Base-by-base conservation (phyloP, 2,888 invertebrate genomes). In the Cryptus armator region DNA sequence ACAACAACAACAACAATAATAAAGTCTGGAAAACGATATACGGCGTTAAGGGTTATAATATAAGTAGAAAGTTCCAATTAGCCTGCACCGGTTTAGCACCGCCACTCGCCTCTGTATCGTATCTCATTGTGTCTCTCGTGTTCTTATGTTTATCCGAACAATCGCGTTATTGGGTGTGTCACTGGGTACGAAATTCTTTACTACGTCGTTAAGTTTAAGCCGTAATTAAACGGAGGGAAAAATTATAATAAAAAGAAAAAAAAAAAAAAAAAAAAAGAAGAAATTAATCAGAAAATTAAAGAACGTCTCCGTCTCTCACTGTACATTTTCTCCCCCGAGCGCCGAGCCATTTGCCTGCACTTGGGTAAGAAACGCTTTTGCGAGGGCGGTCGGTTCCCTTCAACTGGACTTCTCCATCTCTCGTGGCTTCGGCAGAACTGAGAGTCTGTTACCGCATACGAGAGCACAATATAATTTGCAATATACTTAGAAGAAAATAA, bases 1-100 rank as follows among this genome's bases (percentile, higher is more conserved):
- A 78, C 56, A 83, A 86, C 82, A 83, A 78, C 83, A 84, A 84
- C 86, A 84, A 86, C 81, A 83, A 87, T 71, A 75, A 83, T 80
- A 84, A 80, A 56, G 76, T 85, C 75, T 85, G 82, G 82, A 79
- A 79, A 79, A 79, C 79, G 79, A 82, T 85, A 79, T 85, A 79
- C 78, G 81, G 81, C 68, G 78, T 56, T 32, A 72, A 64, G 78
- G 74, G 56, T 76, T 70, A 71, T 66, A 75, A 56, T 66, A 75
- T 12, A 48, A 85, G 68, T 66, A 71, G 74, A 82, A 71, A 70
- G 71, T 75, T 76, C 56, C 59, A 48, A 75, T 76, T 16, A 64
- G 76, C 82, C 70, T 48, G 75, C 70, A 59, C 66, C 85, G 82
- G 70, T 59, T 85, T 85, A 85, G 85, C 85, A 85, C 85, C 85